Percentiles rank a stretch among this genome's conserved stretches.
Conservation (phyloP, 2,113 vertebrate species). For the Rhea pennata region DNA sequence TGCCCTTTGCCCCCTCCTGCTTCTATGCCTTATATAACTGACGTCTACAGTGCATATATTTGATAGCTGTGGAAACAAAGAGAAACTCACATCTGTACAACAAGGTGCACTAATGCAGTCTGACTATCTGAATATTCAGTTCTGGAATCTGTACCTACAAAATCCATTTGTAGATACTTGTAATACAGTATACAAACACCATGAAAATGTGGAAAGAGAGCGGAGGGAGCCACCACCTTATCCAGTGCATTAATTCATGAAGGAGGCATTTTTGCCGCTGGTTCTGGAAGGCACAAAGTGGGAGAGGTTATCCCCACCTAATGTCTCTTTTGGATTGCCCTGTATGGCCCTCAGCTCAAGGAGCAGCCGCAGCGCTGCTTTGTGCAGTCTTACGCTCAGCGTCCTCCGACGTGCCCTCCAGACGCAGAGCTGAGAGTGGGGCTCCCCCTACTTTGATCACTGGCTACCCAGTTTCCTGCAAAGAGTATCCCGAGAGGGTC, state of each 20-base stretch:
- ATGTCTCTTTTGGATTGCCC: background rate
- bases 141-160: background rate
- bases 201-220: background rate
- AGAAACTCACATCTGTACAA: background rate
- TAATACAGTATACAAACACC: background rate
- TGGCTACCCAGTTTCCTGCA: background rate
- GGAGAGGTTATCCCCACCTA: background rate
- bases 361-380: background rate
- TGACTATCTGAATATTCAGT: background rate
- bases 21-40: background rate
- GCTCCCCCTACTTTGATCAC: background rate
- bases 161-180: background rate
- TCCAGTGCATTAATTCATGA: background rate
- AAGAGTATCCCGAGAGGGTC: background rate
- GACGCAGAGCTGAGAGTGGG: background rate
- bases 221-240: background rate
- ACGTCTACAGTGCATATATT: background rate
- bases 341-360: background rate
- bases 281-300: background rate
- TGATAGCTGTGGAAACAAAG: background rate
- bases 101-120: background rate
- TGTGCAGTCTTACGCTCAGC: background rate
- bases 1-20: background rate
- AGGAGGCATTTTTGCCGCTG: background rate
- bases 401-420: rapidly evolving